Evolutionary conservation across 2,888 invertebrate species (phyloP).

Genomic region (Ophonus ardosiacus): DNA sequence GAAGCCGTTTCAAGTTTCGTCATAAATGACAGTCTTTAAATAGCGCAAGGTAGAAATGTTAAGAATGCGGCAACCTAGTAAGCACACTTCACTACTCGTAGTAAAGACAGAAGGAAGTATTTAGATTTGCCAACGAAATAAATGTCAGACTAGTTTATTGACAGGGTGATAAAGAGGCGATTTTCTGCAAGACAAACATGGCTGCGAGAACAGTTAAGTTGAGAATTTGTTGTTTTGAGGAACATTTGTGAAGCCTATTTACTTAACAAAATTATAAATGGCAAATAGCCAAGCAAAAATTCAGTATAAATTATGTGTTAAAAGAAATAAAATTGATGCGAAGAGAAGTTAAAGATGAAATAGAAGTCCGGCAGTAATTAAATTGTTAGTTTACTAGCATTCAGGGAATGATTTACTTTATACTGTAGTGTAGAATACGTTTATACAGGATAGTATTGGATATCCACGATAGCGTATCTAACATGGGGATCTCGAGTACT

Average conservation of each 20-base stretch:
- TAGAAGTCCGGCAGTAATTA: not conserved
- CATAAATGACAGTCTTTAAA: constrained; percentile 40
- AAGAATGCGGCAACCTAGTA: constrained; percentile 31
- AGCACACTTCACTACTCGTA: not conserved
- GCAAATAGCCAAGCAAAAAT: not conserved
- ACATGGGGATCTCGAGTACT: no score
- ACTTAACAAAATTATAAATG: constrained; percentile 21
- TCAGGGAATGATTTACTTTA: not conserved
- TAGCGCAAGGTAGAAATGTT: constrained; percentile 28
- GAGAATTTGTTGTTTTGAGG: not conserved
- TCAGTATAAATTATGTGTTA: not conserved
- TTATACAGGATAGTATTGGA: no score
- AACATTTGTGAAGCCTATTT: not conserved
- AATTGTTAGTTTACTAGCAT: not conserved
- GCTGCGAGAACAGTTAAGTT: not conserved
- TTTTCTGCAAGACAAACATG: constrained; percentile 2
- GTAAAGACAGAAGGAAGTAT: constrained; percentile 3
- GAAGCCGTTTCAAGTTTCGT: constrained; percentile 29
- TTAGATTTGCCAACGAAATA: constrained; percentile 26
- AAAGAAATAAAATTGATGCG: not conserved
- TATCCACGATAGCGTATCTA: no score
- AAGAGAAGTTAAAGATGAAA: not conserved
- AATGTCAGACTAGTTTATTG: constrained; percentile 38
- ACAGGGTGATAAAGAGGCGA: constrained; percentile 20
- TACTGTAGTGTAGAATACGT: not conserved